A percentile compares a stretch with the other conserved stretches of the same genome.
Evolutionary conservation across 2,888 invertebrate genomes (phyloP).

Genomic region (Eudasyphora cyanicolor): DNA sequence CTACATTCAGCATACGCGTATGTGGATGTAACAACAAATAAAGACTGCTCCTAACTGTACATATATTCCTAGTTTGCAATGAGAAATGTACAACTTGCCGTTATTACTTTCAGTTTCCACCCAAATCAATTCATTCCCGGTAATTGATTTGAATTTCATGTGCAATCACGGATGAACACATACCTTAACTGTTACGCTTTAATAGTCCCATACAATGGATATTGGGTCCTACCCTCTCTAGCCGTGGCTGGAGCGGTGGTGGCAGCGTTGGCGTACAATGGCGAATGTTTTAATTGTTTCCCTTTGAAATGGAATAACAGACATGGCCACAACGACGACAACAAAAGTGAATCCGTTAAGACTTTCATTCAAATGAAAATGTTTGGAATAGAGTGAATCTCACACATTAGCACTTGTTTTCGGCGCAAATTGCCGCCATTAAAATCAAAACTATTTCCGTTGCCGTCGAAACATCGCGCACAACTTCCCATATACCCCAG

Average conservation of each 20-base stretch:
- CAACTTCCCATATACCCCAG: not conserved
- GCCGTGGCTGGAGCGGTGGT: not conserved
- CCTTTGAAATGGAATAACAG: slow-evolving; percentile 25
- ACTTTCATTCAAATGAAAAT: slow-evolving; percentile 51
- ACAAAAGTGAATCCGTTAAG: slow-evolving; percentile 47
- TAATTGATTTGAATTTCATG: slow-evolving; percentile 40
- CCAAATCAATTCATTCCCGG: not conserved
- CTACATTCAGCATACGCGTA: no score
- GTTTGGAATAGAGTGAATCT: slow-evolving; percentile 51
- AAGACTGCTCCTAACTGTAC: no score
- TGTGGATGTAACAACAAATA: no score
- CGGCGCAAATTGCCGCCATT: slow-evolving; percentile 62
- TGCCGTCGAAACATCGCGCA: slow-evolving; percentile 36
- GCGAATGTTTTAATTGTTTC: slow-evolving; percentile 58
- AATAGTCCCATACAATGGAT: not conserved
- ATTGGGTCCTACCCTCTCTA: not conserved
- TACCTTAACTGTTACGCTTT: not conserved
- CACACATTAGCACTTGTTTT: slow-evolving; percentile 64
- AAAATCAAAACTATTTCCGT: slow-evolving; percentile 65
- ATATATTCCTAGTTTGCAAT: no score
- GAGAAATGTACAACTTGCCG: not conserved
- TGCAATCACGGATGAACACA: not conserved
- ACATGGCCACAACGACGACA: slow-evolving; percentile 2
- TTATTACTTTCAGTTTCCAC: not conserved
- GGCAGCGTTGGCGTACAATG: slow-evolving; percentile 6